A percentile compares a stretch with the other conserved stretches of the same genome.
These are phyloP conservation scores for Tineola bisselliella DNA, from an alignment of 2,888 invertebrate genomes.

Conservation along the genomic window DNA sequence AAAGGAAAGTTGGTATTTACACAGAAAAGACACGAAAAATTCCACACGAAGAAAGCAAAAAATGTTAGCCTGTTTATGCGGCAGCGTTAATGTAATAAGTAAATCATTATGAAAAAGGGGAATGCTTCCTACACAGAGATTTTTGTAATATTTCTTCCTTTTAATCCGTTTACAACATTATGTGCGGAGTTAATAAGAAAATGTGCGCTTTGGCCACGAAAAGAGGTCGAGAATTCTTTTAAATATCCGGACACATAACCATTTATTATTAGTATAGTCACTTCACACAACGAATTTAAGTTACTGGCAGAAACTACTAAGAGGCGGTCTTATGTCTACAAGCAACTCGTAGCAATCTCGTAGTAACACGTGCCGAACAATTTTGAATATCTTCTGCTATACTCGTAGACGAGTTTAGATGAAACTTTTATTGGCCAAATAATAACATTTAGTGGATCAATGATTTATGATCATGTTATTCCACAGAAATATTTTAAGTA, in stretches of 20 bases:
- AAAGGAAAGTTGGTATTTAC: background rate
- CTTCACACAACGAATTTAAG: no score
- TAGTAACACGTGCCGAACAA: background rate
- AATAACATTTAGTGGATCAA: background rate
- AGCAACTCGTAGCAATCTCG: background rate
- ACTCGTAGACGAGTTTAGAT: background rate
- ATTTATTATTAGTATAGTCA: no score
- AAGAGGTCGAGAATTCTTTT: background rate
- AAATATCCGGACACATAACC: background rate
- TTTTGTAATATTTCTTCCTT: conserved; percentile 8
- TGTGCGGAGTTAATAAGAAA: conserved; percentile 6
- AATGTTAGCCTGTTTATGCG: background rate
- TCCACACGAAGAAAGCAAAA: conserved; percentile 6
- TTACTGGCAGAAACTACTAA: background rate
- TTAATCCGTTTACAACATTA: conserved; percentile 8
- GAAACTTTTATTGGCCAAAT: background rate
- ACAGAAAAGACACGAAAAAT: background rate
- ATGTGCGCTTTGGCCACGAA: background rate
- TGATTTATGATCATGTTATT: background rate
- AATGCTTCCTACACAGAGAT: conserved; percentile 6
- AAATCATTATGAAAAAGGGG: conserved; percentile 8
- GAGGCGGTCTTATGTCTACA: background rate
- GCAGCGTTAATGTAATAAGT: conserved; percentile 8
- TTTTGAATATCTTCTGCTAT: background rate
- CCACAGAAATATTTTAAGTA: background rate